Evolutionary conservation across 1,140 invertebrate genomes (phyloP), one percentile per base, ranked within the genome.

Genomic region (Dreissena rostriformis): DNA sequence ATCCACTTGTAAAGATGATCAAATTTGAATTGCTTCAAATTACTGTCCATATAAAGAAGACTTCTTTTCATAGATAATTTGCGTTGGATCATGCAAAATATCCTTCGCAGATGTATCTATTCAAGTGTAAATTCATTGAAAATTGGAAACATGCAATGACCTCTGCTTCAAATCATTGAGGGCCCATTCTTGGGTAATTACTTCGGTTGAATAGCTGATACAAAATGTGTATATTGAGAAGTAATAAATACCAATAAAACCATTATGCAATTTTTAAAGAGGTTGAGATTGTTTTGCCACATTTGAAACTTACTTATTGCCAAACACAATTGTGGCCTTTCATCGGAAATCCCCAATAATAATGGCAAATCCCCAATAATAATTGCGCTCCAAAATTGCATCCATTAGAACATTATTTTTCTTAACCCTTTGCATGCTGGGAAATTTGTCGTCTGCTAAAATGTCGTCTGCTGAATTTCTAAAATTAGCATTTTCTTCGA

Each of bases 361-460:
- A 12, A 57, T 57, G 12, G 53, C n/a, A 57, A 57, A 57, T 57
- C 53, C 53, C 53, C 26, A 68, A 68, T 79, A 81, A 72, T 81
- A 81, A 81, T 81, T 81, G 78, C 29, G 55, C 68, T 51, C 52
- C 68, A 72, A 39, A 81, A 72, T 81, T 71, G 68, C 78, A 81
- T 81, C 78, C 78, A 81, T 81, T 81, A 71, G 17, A 55, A 12
- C 11, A n/a, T 28, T 61, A 71, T 71, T 72, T 63, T 72, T 55
- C 0, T 61, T 72, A 22, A 49, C 1, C 0, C 5, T 80, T 53
- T 71, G 70, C 61, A 71, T 67, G 53, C 51, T 68, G 15, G 77
- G 77, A 26, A 57, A 29, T 80, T 24, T n/a, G n/a, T n/a, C n/a
- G n/a, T n/a, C n/a, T n/a, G n/a, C n/a, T n/a, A n/a, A n/a, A n/a